phyloP scores from a whole-genome alignment of 1,140 invertebrate genomes.

The Sinella curviseta region DNA sequence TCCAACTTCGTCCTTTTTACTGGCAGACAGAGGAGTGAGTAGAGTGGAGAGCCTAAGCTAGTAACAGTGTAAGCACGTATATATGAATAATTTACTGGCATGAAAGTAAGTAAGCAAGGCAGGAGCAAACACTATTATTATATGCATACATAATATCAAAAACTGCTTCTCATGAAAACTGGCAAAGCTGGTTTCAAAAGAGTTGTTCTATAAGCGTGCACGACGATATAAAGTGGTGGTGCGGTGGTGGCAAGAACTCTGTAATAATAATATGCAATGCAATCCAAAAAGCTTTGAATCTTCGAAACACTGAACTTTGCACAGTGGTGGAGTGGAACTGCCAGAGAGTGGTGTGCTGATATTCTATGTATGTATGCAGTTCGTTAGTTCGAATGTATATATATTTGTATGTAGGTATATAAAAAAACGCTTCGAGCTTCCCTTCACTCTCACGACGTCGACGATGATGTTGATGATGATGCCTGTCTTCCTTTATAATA shows the following conservation, averaged over 20 bases:
- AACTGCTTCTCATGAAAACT: background rate
- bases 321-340: background rate
- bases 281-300: background rate
- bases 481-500: background rate
- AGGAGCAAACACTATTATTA: no score
- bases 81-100: conserved; percentile 9
- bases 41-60: no score
- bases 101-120: background rate
- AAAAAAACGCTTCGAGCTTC: background rate
- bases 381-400: background rate
- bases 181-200: conserved; percentile 12
- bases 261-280: background rate
- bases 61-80: background rate
- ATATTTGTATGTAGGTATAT: background rate
- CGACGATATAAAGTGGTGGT: background rate
- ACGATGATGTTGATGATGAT: conserved; percentile 6
- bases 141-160: background rate
- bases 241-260: background rate
- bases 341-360: background rate
- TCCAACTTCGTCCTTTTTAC: conserved; percentile 6
- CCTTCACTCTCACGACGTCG: conserved; percentile 9
- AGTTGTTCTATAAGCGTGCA: no score
- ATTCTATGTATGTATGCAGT: background rate
- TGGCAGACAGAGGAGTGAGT: background rate
- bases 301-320: background rate